Percentiles rank a stretch among this genome's conserved stretches.
These are phyloP conservation scores for Drosophila gunungcola DNA, from an alignment of 1,140 invertebrate species.

Conservation along the genomic window DNA sequence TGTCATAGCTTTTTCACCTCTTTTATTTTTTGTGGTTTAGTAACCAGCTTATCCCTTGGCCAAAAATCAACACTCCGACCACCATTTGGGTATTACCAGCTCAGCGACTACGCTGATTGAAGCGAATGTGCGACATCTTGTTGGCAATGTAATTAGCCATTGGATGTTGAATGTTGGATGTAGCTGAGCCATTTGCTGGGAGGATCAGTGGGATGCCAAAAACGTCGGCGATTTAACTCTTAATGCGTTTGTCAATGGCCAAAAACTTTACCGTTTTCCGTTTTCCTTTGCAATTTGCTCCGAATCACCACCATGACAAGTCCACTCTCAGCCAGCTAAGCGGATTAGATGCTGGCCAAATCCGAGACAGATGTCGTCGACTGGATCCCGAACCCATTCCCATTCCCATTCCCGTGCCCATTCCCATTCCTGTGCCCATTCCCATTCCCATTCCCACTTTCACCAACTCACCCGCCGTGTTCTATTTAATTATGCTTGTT, in stretches of 20 bases:
- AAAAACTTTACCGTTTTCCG: conserved; percentile 35
- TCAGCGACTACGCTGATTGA: neutral
- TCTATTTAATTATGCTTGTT: conserved; percentile 44
- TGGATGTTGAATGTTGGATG: neutral
- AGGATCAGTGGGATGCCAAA: too few relatives aligned
- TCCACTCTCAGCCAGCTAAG: conserved; percentile 4
- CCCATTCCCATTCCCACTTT: neutral
- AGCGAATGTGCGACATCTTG: conserved; percentile 22
- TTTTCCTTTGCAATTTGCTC: conserved; percentile 24
- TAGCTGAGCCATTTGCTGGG: too few relatives aligned
- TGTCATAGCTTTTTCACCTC: neutral
- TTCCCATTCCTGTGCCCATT: neutral
- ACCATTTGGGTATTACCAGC: neutral
- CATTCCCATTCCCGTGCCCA: too few relatives aligned
- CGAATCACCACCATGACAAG: too few relatives aligned
- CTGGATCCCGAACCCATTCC: neutral
- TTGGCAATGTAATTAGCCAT: conserved; percentile 34
- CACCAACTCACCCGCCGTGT: neutral
- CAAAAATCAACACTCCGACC: neutral
- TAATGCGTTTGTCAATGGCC: conserved; percentile 45
- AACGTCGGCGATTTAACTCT: conserved; percentile 35
- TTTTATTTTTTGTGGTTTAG: too few relatives aligned
- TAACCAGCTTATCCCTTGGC: neutral
- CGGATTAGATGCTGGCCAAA: conserved; percentile 31
- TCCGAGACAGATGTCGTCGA: conserved; percentile 26